Conservation (phyloP, 2,113 vertebrate species). For the Bostrychus sinensis region DNA sequence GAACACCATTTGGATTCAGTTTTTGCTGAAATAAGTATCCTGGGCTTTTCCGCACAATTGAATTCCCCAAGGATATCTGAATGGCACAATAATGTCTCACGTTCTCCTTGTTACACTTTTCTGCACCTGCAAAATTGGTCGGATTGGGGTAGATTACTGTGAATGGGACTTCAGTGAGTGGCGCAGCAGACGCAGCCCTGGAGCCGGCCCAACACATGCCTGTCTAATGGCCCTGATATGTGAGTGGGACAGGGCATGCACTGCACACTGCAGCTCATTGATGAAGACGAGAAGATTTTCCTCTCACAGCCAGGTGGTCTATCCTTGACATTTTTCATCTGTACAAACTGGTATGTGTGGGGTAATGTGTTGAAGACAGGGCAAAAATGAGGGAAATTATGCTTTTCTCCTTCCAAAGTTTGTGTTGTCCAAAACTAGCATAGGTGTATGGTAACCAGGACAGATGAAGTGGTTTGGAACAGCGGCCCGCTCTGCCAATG, state of each 20-base stretch:
- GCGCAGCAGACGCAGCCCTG: slow-evolving; percentile 54
- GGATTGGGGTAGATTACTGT: slow-evolving; percentile 61
- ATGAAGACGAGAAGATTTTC: slow-evolving; percentile 73
- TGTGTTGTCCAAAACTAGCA: slow-evolving; percentile 75
- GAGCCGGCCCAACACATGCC: slow-evolving; percentile 69
- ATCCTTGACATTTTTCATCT: slow-evolving; percentile 74
- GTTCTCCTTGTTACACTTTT: slow-evolving; percentile 59
- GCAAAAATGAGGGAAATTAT: slow-evolving; percentile 56
- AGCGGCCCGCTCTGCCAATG: slow-evolving; percentile 48
- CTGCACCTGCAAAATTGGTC: slow-evolving; percentile 69
- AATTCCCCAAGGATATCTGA: slow-evolving; percentile 39
- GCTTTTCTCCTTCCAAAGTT: slow-evolving; percentile 62
- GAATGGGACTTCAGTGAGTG: slow-evolving; percentile 60
- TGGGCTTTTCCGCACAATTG: slow-evolving; percentile 21
- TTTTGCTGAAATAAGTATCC: not conserved
- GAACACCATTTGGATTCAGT: slow-evolving; percentile 12
- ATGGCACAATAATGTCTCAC: slow-evolving; percentile 45
- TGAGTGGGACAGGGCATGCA: slow-evolving; percentile 64
- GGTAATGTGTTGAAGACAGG: slow-evolving; percentile 54
- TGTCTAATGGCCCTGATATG: slow-evolving; percentile 75
- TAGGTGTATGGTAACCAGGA: slow-evolving; percentile 67
- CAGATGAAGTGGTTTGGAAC: slow-evolving; percentile 74
- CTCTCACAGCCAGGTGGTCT: slow-evolving; percentile 74
- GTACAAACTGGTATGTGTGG: slow-evolving; percentile 70
- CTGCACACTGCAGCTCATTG: slow-evolving; percentile 75